Evolutionary conservation across 2,113 vertebrate genomes (phyloP).

Genomic region (Platichthys flesus): DNA sequence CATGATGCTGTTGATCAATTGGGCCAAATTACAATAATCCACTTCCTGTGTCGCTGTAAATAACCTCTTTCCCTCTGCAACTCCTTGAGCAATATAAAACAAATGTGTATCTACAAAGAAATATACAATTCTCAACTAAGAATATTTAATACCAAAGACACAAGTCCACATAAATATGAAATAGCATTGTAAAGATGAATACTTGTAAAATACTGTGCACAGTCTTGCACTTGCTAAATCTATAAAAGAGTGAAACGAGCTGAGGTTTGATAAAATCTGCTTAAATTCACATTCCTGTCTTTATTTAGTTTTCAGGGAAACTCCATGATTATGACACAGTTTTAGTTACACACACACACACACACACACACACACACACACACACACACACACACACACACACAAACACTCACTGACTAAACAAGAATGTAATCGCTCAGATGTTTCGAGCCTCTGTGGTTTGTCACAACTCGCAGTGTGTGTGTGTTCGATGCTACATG

Average conservation of each 20-base stretch:
- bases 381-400: not conserved
- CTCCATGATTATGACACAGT: not conserved
- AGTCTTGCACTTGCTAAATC: not conserved
- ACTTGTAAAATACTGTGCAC: too few species aligned
- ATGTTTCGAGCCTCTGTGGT: constrained; percentile 1
- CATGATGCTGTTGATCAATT: not conserved
- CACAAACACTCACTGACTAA: not conserved
- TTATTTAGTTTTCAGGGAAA: constrained; percentile 25
- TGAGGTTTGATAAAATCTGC: not conserved
- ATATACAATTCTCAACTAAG: too few species aligned
- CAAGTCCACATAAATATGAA: too few species aligned
- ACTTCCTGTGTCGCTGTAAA: not conserved
- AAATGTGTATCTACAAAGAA: too few species aligned
- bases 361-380: not conserved
- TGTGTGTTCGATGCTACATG: constrained; percentile 1
- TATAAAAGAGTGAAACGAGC: not conserved
- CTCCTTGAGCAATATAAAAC: not conserved
- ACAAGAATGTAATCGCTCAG: not conserved
- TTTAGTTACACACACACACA: not conserved
- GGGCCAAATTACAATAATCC: not conserved
- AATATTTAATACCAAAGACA: too few species aligned
- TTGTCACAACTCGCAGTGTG: constrained; percentile 27
- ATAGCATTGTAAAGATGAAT: too few species aligned
- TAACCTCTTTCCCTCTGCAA: not conserved
- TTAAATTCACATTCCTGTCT: not conserved